Conservation (phyloP, 2,113 vertebrate genomes). For the Platysternon megacephalum region DNA sequence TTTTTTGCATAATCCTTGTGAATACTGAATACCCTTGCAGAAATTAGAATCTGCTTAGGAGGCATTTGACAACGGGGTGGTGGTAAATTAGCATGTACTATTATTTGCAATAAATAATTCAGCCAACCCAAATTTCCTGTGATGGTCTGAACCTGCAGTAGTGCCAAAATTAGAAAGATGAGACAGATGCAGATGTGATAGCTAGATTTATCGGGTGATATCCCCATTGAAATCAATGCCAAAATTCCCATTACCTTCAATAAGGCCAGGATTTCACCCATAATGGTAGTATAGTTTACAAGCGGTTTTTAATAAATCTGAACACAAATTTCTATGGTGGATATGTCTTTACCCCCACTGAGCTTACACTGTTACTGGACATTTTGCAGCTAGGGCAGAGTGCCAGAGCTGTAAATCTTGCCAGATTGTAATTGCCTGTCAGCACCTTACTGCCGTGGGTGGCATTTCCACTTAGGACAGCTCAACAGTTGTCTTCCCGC, state of each 20-base stretch:
- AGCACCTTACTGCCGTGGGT: not conserved
- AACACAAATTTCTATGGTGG: not conserved
- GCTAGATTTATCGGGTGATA: not conserved
- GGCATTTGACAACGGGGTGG: not conserved
- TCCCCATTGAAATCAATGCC: not conserved
- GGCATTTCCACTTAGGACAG: not conserved
- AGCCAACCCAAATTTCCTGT: not conserved
- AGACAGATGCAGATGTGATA: not conserved
- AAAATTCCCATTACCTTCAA: not conserved
- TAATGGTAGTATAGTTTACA: not conserved
- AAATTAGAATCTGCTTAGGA: not conserved
- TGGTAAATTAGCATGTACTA: not conserved
- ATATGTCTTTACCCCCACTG: not conserved
- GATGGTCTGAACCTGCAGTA: not conserved
- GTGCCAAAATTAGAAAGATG: not conserved
- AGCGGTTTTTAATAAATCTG: not conserved
- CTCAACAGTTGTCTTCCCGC: not conserved
- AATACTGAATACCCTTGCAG: not conserved
- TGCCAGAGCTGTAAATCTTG: not conserved
- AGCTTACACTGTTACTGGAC: not conserved
- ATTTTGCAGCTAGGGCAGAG: not conserved
- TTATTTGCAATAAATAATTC: constrained; percentile 18
- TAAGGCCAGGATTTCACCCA: not conserved
- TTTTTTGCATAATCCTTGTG: not conserved
- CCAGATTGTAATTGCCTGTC: not conserved